Conservation (phyloP, 2,113 vertebrate species). For the Ammodytes marinus region DNA sequence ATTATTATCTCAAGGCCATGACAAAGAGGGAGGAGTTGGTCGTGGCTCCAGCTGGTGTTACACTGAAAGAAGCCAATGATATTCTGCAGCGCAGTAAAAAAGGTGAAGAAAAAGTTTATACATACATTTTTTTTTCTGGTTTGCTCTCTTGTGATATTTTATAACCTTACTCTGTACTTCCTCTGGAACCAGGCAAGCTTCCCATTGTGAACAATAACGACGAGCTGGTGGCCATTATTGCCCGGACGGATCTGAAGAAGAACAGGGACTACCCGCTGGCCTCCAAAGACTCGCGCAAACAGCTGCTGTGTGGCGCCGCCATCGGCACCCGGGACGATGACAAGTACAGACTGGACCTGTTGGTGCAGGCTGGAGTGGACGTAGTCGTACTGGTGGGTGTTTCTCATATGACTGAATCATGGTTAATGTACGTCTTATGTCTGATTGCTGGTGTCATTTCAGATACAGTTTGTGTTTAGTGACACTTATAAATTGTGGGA, state of each 20-base stretch:
- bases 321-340: conserved; percentile 94
- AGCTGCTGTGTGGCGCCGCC: conserved; percentile 93
- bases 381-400: conserved; percentile 90
- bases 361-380: conserved; percentile 92
- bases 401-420: neutral
- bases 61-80: conserved; percentile 94
- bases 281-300: conserved; percentile 94
- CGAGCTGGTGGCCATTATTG: conserved; percentile 93
- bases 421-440: neutral
- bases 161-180: neutral
- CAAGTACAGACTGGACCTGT: conserved; percentile 92
- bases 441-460: neutral
- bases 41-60: conserved; percentile 92
- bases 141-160: too few species aligned
- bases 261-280: conserved; percentile 94
- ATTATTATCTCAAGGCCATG: conserved; percentile 86
- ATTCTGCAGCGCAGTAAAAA: conserved; percentile 96
- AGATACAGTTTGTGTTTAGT: neutral
- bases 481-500: neutral
- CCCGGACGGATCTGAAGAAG: conserved; percentile 94
- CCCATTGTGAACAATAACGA: conserved; percentile 94
- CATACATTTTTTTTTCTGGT: neutral
- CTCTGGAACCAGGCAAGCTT: conserved; percentile 87
- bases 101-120: conserved; percentile 77
- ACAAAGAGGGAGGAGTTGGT: conserved; percentile 92